These are phyloP conservation scores for Picus viridis DNA, from an alignment of 2,797 vertebrate species.

Conservation along the genomic window DNA sequence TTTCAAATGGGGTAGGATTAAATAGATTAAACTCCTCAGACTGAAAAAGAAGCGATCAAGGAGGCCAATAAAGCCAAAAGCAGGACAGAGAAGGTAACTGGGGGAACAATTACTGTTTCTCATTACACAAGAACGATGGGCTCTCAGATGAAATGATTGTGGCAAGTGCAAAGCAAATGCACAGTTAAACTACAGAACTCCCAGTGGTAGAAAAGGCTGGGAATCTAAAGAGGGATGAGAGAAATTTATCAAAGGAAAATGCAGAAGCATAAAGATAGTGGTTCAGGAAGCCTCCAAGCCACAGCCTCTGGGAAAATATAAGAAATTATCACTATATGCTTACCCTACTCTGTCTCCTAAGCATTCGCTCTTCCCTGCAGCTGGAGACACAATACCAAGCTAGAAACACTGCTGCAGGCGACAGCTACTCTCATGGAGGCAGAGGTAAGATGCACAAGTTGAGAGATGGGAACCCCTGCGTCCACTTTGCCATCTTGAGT, in stretches of 20 bases:
- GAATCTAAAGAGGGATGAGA: not conserved
- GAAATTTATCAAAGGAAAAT: not conserved
- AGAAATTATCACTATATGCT: not conserved
- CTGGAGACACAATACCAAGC: accelerated
- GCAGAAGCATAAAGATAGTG: not conserved
- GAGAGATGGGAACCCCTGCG: not conserved
- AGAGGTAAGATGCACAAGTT: not conserved
- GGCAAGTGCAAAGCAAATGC: not conserved
- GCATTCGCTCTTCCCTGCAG: not conserved
- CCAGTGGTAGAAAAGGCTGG: not conserved
- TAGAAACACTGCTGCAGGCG: not conserved
- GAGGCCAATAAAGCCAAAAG: not conserved
- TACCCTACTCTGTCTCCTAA: not conserved
- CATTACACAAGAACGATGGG: not conserved
- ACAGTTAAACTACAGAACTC: not conserved
- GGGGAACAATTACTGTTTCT: conserved; percentile 17
- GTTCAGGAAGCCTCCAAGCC: not conserved
- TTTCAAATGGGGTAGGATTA: not conserved
- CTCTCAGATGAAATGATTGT: not conserved
- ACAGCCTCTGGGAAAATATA: not conserved
- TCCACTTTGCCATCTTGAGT: not conserved
- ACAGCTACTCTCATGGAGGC: not conserved
- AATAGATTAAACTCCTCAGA: not conserved
- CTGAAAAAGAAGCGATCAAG: not conserved
- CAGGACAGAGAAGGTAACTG: not conserved